These are phyloP conservation scores for Troides oblongomaculatus DNA, from an alignment of 2,888 invertebrate species.

Conservation along the genomic window DNA sequence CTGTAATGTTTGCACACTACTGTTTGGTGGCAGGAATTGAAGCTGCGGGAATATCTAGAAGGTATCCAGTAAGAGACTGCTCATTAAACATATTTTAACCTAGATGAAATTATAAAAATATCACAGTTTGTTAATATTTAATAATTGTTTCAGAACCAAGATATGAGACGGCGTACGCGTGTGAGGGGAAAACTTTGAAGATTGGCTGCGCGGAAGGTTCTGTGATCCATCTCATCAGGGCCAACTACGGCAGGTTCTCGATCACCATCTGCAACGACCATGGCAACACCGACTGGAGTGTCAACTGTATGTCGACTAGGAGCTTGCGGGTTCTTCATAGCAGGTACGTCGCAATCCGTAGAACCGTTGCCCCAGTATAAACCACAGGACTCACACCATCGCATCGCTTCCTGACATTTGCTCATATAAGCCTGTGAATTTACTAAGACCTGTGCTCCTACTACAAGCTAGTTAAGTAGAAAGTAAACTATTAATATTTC, in stretches of 20 bases:
- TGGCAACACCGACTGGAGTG: constrained; percentile 97
- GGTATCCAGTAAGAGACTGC: too few relatives aligned
- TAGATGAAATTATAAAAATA: not conserved
- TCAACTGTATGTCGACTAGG: constrained; percentile 95
- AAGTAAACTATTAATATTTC: too few relatives aligned
- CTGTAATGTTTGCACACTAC: too few relatives aligned
- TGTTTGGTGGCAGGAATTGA: too few relatives aligned
- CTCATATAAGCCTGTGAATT: too few relatives aligned
- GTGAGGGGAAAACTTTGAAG: constrained; percentile 94
- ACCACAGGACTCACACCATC: too few relatives aligned
- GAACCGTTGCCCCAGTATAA: not conserved
- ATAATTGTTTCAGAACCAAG: constrained; percentile 83
- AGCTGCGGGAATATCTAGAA: too few relatives aligned
- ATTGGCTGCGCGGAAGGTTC: constrained; percentile 94
- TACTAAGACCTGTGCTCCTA: too few relatives aligned
- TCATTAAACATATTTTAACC: not conserved
- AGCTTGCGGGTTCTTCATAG: constrained; percentile 92
- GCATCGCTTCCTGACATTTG: too few relatives aligned
- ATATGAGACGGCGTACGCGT: constrained; percentile 95
- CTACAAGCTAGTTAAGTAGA: too few relatives aligned
- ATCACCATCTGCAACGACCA: constrained; percentile 98
- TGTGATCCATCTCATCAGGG: constrained; percentile 93
- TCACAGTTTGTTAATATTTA: not conserved
- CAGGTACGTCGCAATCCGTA: constrained; percentile 81
- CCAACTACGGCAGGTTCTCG: constrained; percentile 96